phyloP scores from a whole-genome alignment of 1,140 invertebrate species.

The Planococcus citri region DNA sequence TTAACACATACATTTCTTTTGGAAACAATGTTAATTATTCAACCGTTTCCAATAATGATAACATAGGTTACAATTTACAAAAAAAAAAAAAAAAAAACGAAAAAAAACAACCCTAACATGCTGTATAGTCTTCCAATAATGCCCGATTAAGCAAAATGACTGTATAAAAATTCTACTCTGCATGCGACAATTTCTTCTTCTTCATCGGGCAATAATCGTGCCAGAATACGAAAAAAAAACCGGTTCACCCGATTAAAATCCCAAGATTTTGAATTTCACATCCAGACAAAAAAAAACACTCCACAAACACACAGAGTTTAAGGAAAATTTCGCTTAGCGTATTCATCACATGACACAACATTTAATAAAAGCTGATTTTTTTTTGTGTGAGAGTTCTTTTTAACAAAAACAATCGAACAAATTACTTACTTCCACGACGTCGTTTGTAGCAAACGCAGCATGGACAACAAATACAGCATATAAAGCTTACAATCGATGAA shows the following conservation, averaged over 20 bases:
- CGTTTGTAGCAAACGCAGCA: slow-evolving; percentile 5
- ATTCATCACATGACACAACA: not conserved
- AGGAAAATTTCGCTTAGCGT: too few relatives aligned
- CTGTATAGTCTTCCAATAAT: not conserved
- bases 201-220: too few relatives aligned
- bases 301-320: too few relatives aligned
- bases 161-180: too few relatives aligned
- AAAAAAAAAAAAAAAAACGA: not conserved
- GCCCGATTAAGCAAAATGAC: too few relatives aligned
- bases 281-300: too few relatives aligned
- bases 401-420: not conserved
- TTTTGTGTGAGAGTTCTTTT: too few relatives aligned
- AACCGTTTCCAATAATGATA: not conserved
- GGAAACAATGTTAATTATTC: not conserved
- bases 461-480: slow-evolving; percentile 9
- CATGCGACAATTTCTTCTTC: too few relatives aligned
- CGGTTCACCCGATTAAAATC: too few relatives aligned
- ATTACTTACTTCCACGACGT: slow-evolving; percentile 12
- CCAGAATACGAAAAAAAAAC: too few relatives aligned
- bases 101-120: not conserved
- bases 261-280: too few relatives aligned
- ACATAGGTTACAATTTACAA: not conserved
- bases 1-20: not conserved
- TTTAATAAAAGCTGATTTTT: not conserved
- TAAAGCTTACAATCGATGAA: not conserved